Percentiles rank a stretch among this genome's conserved stretches.
Conservation (phyloP, 37 sponge, comb jelly and placozoan genomes). For the Agelas oroides region DNA sequence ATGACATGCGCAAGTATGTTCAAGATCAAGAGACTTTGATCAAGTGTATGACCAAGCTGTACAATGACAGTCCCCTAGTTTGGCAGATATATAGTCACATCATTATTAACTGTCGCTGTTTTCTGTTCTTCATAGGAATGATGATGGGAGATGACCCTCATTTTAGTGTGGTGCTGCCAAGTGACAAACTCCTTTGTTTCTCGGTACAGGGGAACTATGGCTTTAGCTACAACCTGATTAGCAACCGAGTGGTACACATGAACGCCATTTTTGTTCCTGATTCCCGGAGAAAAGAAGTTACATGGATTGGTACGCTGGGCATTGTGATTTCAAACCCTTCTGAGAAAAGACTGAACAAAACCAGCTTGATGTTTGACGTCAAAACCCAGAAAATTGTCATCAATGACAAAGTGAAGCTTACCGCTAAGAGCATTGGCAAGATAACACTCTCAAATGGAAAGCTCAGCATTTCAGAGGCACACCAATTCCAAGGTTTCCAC, state of each 20-base stretch:
- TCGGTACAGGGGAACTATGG: slow-evolving; percentile 48
- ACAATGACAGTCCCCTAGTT: too few species aligned
- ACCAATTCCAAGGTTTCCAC: slow-evolving; percentile 14
- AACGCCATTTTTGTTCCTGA: slow-evolving; percentile 52
- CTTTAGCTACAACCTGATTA: slow-evolving; percentile 36
- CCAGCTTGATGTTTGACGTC: too few species aligned
- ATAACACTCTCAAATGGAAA: slow-evolving; percentile 27
- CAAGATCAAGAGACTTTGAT: too few species aligned
- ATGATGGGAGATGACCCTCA: slow-evolving; percentile 47
- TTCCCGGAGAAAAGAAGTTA: slow-evolving; percentile 28
- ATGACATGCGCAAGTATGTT: too few species aligned
- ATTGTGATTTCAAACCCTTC: neutral
- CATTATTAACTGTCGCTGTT: too few species aligned
- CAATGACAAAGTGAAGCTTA: slow-evolving; percentile 14
- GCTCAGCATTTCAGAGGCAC: slow-evolving; percentile 37
- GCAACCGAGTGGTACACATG: slow-evolving; percentile 21
- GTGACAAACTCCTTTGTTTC: slow-evolving; percentile 28
- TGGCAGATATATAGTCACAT: too few species aligned
- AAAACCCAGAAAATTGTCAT: too few species aligned
- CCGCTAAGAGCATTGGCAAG: slow-evolving; percentile 19
- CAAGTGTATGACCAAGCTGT: too few species aligned
- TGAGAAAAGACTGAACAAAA: too few species aligned
- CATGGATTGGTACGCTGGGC: slow-evolving; percentile 41
- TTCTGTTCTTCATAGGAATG: too few species aligned
- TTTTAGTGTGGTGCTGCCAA: slow-evolving; percentile 20